These are phyloP conservation scores for Otolemur garnettii DNA, from an alignment of 2,113 vertebrate genomes.

Conservation along the genomic window DNA sequence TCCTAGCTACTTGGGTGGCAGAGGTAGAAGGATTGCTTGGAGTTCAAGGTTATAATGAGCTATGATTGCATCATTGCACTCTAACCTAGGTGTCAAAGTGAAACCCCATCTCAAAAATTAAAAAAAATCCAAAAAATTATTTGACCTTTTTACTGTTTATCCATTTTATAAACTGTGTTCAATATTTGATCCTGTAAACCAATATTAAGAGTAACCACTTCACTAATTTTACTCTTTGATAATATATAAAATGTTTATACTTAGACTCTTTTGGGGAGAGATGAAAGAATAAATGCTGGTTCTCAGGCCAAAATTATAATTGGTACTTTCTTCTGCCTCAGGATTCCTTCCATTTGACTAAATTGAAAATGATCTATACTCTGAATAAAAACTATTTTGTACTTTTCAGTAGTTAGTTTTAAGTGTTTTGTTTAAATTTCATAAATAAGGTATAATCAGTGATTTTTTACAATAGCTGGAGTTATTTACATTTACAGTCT, in stretches of 20 bases:
- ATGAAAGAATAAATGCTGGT: constrained; percentile 29
- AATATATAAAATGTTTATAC: neutral
- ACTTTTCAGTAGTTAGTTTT: constrained; percentile 50
- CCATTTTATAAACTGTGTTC: constrained; percentile 3
- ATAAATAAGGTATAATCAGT: neutral
- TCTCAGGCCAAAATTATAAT: neutral
- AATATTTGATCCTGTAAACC: neutral
- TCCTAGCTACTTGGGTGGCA: no score
- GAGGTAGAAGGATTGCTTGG: no score
- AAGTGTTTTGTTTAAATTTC: constrained; percentile 56
- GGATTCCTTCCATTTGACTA: neutral
- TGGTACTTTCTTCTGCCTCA: neutral
- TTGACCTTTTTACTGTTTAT: constrained; percentile 3
- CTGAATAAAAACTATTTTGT: constrained; percentile 13
- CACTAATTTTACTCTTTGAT: constrained; percentile 32
- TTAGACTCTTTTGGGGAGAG: constrained; percentile 7
- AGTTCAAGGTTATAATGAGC: no score
- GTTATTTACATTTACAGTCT: neutral
- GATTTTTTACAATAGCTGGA: neutral
- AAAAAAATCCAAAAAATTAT: neutral
- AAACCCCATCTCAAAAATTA: no score
- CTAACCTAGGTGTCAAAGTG: no score
- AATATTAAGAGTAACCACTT: neutral
- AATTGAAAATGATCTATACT: neutral
- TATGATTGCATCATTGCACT: no score